These are phyloP conservation scores for Tetraodon nigroviridis DNA, from an alignment of 2,113 vertebrate species.

Conservation along the genomic window DNA sequence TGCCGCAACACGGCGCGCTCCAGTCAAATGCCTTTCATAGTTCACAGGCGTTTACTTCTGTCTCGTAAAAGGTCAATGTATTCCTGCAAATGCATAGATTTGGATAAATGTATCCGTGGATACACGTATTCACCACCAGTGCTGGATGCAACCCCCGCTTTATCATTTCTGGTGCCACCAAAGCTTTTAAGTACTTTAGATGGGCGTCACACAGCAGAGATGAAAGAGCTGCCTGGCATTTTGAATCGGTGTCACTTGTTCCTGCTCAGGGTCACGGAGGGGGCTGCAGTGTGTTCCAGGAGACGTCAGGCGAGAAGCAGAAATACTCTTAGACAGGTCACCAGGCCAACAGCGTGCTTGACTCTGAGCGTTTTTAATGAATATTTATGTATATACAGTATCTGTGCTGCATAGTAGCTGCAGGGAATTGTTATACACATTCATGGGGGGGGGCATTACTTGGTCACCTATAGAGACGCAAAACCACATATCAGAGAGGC, in stretches of 20 bases:
- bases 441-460: no score
- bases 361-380: no score
- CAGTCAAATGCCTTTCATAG: neutral
- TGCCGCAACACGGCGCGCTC: neutral
- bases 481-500: no score
- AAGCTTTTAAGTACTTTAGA: neutral
- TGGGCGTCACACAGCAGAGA: neutral
- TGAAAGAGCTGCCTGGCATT: neutral
- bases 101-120: constrained; percentile 12
- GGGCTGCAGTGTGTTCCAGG: neutral
- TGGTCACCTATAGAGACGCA: no score
- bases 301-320: no score
- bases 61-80: constrained; percentile 47
- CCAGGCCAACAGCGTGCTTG: no score
- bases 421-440: no score
- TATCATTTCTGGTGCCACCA: no score
- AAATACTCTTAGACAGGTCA: no score
- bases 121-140: neutral
- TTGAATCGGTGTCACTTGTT: neutral
- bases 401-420: no score
- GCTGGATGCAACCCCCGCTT: no score
- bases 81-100: constrained; percentile 33
- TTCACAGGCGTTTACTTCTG: constrained; percentile 36
- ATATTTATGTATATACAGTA: no score
- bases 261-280: neutral